Evolutionary conservation across 2,797 vertebrate species (phyloP), one percentile per base, ranked within the genome.

Genomic region (Xiphophorus birchmanni): DNA sequence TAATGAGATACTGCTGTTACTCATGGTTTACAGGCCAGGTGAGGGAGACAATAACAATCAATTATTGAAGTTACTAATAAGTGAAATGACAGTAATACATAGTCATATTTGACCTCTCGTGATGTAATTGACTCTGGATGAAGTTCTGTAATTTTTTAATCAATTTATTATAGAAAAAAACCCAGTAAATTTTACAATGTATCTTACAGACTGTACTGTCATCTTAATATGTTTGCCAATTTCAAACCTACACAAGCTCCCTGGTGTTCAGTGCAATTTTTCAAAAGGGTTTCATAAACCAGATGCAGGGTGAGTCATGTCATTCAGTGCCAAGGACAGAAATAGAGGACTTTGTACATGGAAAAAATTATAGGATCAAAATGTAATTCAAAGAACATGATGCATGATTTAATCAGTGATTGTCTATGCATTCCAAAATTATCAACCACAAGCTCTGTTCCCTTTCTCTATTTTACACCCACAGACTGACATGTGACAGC

Each of bases 401-500:
- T 15, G 58, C 54, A 50, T 50, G 79, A 23, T 69, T 85, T 77
- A 88, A 45, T 85, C 79, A 75, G 65, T 2, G 6, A 40, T 26
- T 29, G 50, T 76, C 32, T 69, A 52, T 71, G 44, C 32, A 35
- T 50, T 65, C 82, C 76, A 77, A 84, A 89, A 73, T 75, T 75
- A 84, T 52, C 63, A 32, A 76, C 89, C 82, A 72, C 48, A 71
- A 56, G 85, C 73, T 85, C 73, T 50, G 48, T 47, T 69, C 3
- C 18, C 60, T 47, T 45, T 69, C 69, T 74, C 63, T 88, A 54
- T 82, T 84, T 91, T 92, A 73, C 80, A 75, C 75, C 45, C 29
- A 71, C 65, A 76, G 88, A 89, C 73, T 88, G 88, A 91, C 90
- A 90, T 80, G 86, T 88, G 93, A 91, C 92, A 88, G 87, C 69